Base-by-base conservation (phyloP, 2,113 vertebrate species). In the Pygoscelis adeliae region DNA sequence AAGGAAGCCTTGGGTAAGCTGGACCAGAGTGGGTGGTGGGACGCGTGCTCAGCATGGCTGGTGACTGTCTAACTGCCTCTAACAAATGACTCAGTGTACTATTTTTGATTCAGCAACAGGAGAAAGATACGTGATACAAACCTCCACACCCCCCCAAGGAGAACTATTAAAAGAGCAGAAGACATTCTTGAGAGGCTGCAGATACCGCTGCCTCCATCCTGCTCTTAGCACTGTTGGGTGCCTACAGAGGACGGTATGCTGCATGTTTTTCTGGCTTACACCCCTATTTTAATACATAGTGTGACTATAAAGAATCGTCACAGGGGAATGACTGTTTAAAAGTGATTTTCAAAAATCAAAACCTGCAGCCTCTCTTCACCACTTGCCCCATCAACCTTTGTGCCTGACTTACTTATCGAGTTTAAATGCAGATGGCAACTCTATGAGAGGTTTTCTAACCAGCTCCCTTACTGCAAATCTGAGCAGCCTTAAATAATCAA, bases 161-260 rank as follows among this genome's bases (percentile, higher is more conserved):
- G 93, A 77, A 73, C 93, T 98, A 98, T 97, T 97, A 97, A 97
- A 98, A 97, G 97, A 92, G 90, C 83, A 95, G 95, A 94, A 97
- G 96, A 96, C 92, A 89, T 97, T 96, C 97, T 81, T 89, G 85
- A 96, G 96, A 86, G 65, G 85, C 74, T 97, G 84, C 87, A 95
- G 93, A 90, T 93, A 8, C 30, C 3, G 1, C 82, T 88, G 47
- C 76, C 55, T 94, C 67, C 62, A 77, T 73, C 80, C 72, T 83
- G 71, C 83, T 92, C 88, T 40, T 69, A 73, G 66, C 50, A 3
- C 56, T 76, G n/a, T 20, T 4, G n/a, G 30, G 58, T 85, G 53
- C 72, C 78, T 58, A 52, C 63, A 46, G 73, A 46, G 46, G 83
- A 76, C 13, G 3, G 14, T 10, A 7, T 10, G 25, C 69, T 89